Percentiles rank a stretch among this genome's conserved stretches.
These are phyloP conservation scores for Chromobotia macracanthus DNA, from an alignment of 2,797 vertebrate species.

Conservation along the genomic window DNA sequence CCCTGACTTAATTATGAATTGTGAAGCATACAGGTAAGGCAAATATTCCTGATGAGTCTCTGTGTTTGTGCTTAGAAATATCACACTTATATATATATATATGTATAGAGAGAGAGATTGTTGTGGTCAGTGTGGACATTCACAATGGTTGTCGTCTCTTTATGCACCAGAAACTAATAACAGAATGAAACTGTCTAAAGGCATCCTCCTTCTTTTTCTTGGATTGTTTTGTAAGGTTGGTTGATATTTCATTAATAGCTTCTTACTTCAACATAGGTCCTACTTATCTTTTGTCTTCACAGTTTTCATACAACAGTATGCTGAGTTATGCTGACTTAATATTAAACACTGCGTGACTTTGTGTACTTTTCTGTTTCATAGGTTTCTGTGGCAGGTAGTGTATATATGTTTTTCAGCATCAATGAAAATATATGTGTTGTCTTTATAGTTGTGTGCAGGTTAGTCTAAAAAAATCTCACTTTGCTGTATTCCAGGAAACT, in stretches of 20 bases:
- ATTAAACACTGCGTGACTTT: background rate
- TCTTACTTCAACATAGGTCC: background rate
- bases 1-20: background rate
- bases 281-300: too few species aligned
- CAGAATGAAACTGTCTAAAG: slow-evolving; percentile 64
- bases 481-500: slow-evolving; percentile 50
- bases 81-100: background rate
- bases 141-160: background rate
- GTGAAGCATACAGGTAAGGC: too few species aligned
- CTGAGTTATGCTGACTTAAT: background rate
- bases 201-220: slow-evolving; percentile 55
- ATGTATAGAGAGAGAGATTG: too few species aligned
- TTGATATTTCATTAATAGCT: background rate
- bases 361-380: background rate
- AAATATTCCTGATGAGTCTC: background rate
- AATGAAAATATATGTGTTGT: background rate
- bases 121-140: background rate
- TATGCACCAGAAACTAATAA: slow-evolving; percentile 8
- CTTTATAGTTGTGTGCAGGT: background rate
- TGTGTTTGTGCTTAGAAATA: background rate
- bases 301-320: background rate
- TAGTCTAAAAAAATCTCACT: background rate
- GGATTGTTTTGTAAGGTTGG: slow-evolving; percentile 50
- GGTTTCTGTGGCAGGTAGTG: slow-evolving; percentile 24
- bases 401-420: background rate